These are phyloP conservation scores for Drosophila cracens DNA, from an alignment of 2,888 invertebrate species.

Conservation along the genomic window DNA sequence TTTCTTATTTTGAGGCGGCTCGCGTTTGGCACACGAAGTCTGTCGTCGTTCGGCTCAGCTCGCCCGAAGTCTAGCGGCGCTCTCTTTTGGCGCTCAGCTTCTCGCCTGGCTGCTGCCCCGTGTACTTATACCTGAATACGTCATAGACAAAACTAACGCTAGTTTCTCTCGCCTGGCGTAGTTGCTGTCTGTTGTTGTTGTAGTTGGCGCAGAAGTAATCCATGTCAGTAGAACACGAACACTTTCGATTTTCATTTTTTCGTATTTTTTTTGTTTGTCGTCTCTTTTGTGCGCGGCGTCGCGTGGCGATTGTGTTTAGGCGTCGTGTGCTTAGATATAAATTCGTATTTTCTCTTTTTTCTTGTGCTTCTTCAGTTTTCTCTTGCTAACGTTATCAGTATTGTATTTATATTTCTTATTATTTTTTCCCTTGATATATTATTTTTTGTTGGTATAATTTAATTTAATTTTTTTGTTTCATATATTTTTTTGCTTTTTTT, in stretches of 20 bases:
- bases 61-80: conserved; percentile 17
- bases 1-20: conserved; percentile 65
- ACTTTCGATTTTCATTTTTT: conserved; percentile 78
- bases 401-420: not conserved
- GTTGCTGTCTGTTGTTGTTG: conserved; percentile 32
- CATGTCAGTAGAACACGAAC: conserved; percentile 84
- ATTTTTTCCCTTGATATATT: conserved; percentile 20
- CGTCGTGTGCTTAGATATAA: conserved; percentile 33
- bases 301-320: conserved; percentile 51
- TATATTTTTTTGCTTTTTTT: conserved; percentile 10
- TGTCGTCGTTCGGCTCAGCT: conserved; percentile 19
- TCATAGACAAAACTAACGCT: conserved; percentile 74
- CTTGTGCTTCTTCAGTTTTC: conserved; percentile 17
- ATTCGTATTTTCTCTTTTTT: conserved; percentile 40
- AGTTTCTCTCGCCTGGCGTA: conserved; percentile 67
- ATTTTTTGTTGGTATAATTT: not conserved
- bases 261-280: conserved; percentile 32
- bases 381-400: conserved; percentile 26
- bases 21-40: conserved; percentile 32
- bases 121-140: conserved; percentile 40
- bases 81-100: conserved; percentile 39
- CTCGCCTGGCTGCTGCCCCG: conserved; percentile 2
- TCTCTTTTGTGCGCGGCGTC: conserved; percentile 59
- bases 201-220: conserved; percentile 74
- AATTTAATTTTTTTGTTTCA: conserved; percentile 23